phyloP scores from a whole-genome alignment of 2,113 vertebrate genomes.

The Marmota monax region DNA sequence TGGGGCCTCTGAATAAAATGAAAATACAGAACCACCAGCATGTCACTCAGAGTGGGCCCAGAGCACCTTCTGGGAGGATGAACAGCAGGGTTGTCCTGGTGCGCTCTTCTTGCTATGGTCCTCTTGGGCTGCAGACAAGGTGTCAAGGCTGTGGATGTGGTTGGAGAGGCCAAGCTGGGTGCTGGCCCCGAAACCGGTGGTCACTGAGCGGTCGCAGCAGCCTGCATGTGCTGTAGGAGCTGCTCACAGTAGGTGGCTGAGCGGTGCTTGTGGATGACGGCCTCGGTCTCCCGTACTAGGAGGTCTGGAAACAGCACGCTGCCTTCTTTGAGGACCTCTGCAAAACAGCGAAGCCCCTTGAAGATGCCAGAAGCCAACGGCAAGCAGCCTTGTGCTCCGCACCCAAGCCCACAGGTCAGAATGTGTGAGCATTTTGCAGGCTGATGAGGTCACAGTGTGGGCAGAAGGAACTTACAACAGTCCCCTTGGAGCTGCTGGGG shows the following conservation, averaged over 20 bases:
- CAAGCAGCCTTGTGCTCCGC: neutral
- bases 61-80: neutral
- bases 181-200: fast-evolving
- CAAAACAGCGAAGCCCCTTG: slow-evolving; percentile 57
- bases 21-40: neutral
- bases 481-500: neutral
- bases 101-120: neutral
- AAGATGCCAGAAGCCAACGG: neutral
- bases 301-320: slow-evolving; percentile 88
- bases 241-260: slow-evolving; percentile 89
- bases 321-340: slow-evolving; percentile 94
- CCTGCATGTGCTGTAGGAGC: slow-evolving; percentile 90
- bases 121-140: fast-evolving
- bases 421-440: too few relatives aligned
- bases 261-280: slow-evolving; percentile 91
- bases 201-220: slow-evolving; percentile 52
- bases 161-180: neutral
- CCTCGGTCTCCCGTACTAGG: slow-evolving; percentile 89
- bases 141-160: neutral
- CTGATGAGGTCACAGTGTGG: too few relatives aligned
- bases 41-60: neutral
- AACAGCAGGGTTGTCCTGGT: fast-evolving
- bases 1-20: neutral
- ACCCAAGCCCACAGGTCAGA: neutral
- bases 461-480: neutral